Conservation (phyloP, 2,113 vertebrate species). For the Camelus bactrianus region DNA sequence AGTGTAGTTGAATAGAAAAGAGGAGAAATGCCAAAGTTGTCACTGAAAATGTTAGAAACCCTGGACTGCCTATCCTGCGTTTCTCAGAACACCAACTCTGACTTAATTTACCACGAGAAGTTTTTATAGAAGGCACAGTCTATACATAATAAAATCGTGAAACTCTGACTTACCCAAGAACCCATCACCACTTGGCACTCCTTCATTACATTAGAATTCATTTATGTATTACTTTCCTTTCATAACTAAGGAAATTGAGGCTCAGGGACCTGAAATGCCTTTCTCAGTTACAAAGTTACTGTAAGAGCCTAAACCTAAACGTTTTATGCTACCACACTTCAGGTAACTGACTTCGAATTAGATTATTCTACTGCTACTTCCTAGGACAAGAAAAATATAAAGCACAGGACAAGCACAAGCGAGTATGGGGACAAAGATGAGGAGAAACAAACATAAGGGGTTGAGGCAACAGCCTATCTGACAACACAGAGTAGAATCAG, state of each 20-base stretch:
- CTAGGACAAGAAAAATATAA: neutral
- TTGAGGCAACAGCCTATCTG: neutral
- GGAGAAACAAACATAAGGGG: neutral
- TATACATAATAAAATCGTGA: neutral
- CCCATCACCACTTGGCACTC: neutral
- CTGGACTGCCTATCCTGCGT: neutral
- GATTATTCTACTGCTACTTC: neutral
- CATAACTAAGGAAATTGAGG: constrained; percentile 2
- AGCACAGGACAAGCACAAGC: neutral
- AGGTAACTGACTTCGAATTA: constrained; percentile 1
- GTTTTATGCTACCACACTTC: neutral
- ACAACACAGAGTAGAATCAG: neutral
- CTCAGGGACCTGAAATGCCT: neutral
- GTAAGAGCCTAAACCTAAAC: neutral
- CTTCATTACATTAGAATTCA: neutral
- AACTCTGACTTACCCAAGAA: neutral
- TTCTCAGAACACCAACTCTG: neutral
- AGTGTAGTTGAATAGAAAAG: neutral
- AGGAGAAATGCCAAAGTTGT: neutral
- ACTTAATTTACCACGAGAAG: neutral
- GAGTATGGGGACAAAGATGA: neutral
- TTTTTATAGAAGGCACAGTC: neutral
- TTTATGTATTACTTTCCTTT: neutral
- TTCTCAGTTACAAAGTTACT: neutral
- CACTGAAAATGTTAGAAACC: neutral